Evolutionary conservation across 1,140 invertebrate species (phyloP).

Genomic region (Thaumetopoea pityocampa): DNA sequence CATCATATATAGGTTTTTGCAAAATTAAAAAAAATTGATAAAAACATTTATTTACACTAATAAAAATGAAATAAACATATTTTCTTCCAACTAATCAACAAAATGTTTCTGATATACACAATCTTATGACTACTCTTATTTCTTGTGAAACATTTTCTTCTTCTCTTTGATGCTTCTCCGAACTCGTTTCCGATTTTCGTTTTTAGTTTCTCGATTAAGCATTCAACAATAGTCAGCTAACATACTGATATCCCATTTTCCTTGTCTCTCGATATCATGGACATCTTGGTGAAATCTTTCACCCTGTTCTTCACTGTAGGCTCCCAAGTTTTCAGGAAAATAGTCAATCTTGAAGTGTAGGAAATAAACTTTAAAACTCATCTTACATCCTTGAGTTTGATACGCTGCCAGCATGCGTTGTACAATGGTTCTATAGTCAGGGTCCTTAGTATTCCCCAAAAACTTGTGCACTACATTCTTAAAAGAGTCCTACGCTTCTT

Average conservation of each 20-base stretch:
- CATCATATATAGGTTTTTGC: neutral
- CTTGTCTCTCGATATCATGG: constrained; percentile 11
- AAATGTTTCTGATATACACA: neutral
- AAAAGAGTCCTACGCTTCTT: too few species aligned
- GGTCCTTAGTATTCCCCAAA: neutral
- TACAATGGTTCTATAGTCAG: neutral
- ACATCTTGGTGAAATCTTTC: constrained; percentile 12
- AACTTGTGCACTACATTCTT: too few species aligned
- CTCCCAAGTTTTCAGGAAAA: constrained; percentile 7
- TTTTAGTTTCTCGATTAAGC: neutral
- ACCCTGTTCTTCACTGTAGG: constrained; percentile 8
- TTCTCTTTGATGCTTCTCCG: neutral
- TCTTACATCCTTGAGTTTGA: neutral
- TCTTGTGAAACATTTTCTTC: neutral
- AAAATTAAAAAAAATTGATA: neutral
- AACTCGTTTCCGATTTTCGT: neutral
- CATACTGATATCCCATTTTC: constrained; percentile 2
- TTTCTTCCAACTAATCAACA: too few species aligned
- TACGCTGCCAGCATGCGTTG: neutral
- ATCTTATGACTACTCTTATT: neutral
- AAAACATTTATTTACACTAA: neutral
- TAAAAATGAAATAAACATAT: too few species aligned
- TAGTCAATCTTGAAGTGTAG: neutral
- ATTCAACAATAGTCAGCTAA: neutral
- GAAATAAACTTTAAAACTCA: constrained; percentile 1